These are phyloP conservation scores for Pycnomerus fuliginosus DNA, from an alignment of 2,888 invertebrate genomes.

Conservation along the genomic window DNA sequence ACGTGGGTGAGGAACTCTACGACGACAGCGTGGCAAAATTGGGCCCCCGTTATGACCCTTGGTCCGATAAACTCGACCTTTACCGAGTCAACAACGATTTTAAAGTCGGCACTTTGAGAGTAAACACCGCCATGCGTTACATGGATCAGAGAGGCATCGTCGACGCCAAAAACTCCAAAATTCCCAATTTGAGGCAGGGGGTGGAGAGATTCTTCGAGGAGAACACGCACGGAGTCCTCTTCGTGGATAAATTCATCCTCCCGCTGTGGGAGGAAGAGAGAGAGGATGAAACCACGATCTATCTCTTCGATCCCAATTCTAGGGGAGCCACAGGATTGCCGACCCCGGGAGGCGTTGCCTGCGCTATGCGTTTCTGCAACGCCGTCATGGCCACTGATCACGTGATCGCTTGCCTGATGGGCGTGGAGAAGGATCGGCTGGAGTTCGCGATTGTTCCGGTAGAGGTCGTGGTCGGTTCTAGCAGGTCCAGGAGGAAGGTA, in stretches of 20 bases:
- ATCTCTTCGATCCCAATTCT: slow-evolving; percentile 61
- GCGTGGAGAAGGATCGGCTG: slow-evolving; percentile 42
- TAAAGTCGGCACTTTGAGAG: slow-evolving; percentile 51
- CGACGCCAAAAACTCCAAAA: slow-evolving; percentile 53
- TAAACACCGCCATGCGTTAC: slow-evolving; percentile 52
- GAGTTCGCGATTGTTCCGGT: slow-evolving; percentile 51
- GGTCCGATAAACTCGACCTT: slow-evolving; percentile 57
- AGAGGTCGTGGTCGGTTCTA: slow-evolving; percentile 43
- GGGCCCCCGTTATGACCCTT: slow-evolving; percentile 58
- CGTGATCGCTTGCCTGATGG: slow-evolving; percentile 56
- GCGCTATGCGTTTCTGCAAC: slow-evolving; percentile 57
- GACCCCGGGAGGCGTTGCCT: slow-evolving; percentile 56
- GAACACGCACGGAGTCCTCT: slow-evolving; percentile 59
- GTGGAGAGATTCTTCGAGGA: slow-evolving; percentile 45
- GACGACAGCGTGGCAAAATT: slow-evolving; percentile 54
- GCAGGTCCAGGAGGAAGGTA: slow-evolving; percentile 28
- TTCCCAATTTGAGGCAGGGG: slow-evolving; percentile 40
- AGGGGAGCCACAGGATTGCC: slow-evolving; percentile 51
- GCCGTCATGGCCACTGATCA: slow-evolving; percentile 56
- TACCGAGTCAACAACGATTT: slow-evolving; percentile 50
- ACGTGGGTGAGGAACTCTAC: slow-evolving; percentile 57
- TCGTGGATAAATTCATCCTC: slow-evolving; percentile 49
- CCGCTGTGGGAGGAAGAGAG: slow-evolving; percentile 57
- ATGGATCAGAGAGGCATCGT: slow-evolving; percentile 54
- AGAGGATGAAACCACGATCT: slow-evolving; percentile 57